Evolutionary conservation across 2,113 vertebrate genomes (phyloP).

Genomic region (Hydrolagus affinis): DNA sequence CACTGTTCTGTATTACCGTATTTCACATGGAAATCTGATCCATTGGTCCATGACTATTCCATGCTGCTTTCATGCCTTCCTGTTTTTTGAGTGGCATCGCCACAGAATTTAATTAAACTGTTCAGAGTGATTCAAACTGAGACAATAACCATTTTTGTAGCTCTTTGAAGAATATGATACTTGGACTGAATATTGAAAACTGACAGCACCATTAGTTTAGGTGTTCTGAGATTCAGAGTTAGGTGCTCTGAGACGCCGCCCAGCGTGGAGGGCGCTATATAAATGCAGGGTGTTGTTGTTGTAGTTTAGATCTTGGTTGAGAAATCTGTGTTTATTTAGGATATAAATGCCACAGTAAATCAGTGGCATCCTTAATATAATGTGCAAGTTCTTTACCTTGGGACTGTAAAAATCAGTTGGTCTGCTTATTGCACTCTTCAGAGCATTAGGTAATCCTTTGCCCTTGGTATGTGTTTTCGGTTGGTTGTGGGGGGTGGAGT

Average conservation of each 20-base stretch:
- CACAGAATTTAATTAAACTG: not conserved
- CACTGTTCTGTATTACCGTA: too few relatives aligned
- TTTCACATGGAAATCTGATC: not conserved
- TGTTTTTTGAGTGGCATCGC: not conserved
- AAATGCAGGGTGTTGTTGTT: too few relatives aligned
- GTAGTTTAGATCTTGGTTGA: not conserved
- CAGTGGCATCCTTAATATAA: not conserved
- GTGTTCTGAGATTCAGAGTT: too few relatives aligned
- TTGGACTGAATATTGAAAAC: too few relatives aligned
- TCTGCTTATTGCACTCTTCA: not conserved
- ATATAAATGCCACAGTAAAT: not conserved
- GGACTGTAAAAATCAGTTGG: not conserved
- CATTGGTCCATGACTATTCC: not conserved
- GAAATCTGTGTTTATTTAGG: not conserved
- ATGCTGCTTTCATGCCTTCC: not conserved
- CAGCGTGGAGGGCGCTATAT: too few relatives aligned
- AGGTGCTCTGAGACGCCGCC: too few relatives aligned
- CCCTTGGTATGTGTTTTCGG: not conserved
- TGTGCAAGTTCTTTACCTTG: not conserved
- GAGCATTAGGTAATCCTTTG: conserved; percentile 6
- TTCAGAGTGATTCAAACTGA: not conserved
- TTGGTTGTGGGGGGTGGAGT: not conserved
- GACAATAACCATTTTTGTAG: too few relatives aligned
- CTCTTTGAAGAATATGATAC: too few relatives aligned
- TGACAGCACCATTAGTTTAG: too few relatives aligned